Conservation (phyloP, 2,113 vertebrate species). For the Aegotheles bennettii region DNA sequence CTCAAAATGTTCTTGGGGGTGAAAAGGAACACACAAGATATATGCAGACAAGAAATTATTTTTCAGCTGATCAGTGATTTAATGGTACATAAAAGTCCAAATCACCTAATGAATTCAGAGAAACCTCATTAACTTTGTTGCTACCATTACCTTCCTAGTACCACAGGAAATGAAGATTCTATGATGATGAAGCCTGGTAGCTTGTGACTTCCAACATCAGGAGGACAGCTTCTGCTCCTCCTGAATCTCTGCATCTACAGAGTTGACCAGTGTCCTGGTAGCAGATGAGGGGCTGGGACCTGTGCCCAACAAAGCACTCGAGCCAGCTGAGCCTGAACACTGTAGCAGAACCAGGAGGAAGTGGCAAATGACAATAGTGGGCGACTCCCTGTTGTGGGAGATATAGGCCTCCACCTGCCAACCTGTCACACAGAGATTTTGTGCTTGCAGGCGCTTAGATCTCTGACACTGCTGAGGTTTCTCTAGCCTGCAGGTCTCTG, state of each 20-base stretch:
- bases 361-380: not conserved
- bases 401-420: not conserved
- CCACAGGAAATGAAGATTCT: not conserved
- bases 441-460: not conserved
- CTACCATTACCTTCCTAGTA: not conserved
- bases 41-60: not conserved
- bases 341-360: not conserved
- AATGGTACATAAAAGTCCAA: not conserved
- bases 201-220: not conserved
- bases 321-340: not conserved
- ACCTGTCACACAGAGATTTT: not conserved
- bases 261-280: not conserved
- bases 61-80: not conserved
- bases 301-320: not conserved
- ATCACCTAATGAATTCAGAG: not conserved
- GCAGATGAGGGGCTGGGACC: not conserved
- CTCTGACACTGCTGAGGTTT: not conserved
- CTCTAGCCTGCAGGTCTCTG: not conserved
- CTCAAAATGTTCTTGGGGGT: not conserved
- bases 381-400: not conserved
- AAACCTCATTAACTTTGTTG: not conserved
- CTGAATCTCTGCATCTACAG: not conserved
- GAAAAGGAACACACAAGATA: not conserved
- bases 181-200: not conserved
- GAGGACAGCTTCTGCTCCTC: not conserved